Conservation (phyloP, 2,113 vertebrate genomes). For the Pycnonotus jocosus region DNA sequence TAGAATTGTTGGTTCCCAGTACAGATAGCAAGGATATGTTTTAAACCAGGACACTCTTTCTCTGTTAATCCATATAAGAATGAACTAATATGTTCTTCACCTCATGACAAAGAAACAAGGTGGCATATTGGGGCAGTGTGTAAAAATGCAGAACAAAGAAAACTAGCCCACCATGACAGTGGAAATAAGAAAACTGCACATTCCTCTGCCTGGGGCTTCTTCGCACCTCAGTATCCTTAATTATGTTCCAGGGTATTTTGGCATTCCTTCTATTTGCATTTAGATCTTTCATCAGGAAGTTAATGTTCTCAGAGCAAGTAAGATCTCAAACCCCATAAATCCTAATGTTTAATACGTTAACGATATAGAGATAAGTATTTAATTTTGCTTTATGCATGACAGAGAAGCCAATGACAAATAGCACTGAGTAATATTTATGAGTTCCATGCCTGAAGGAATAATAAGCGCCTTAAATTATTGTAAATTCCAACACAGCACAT, state of each 20-base stretch:
- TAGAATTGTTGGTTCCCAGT: not conserved
- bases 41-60: not conserved
- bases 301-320: constrained; percentile 53
- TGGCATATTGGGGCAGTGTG: not conserved
- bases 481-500: constrained; percentile 52
- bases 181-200: constrained; percentile 22
- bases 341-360: constrained; percentile 52
- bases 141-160: not conserved
- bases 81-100: not conserved
- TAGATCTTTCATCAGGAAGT: constrained; percentile 59
- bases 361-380: constrained; percentile 65
- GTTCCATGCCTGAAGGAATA: constrained; percentile 56
- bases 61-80: not conserved
- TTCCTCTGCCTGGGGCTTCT: constrained; percentile 37
- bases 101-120: not conserved
- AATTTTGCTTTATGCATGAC: constrained; percentile 57
- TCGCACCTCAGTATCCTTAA: constrained; percentile 48
- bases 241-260: constrained; percentile 24
- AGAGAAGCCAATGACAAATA: constrained; percentile 63
- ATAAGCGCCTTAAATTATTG: constrained; percentile 55
- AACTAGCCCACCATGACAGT: constrained; percentile 14
- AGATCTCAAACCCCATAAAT: constrained; percentile 63
- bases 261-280: constrained; percentile 29
- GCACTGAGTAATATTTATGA: constrained; percentile 56
- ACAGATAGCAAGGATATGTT: not conserved